Percentiles rank a stretch among this genome's conserved stretches.
Conservation (phyloP, 2,888 invertebrate species). For the Phanerotoma sp. region DNA sequence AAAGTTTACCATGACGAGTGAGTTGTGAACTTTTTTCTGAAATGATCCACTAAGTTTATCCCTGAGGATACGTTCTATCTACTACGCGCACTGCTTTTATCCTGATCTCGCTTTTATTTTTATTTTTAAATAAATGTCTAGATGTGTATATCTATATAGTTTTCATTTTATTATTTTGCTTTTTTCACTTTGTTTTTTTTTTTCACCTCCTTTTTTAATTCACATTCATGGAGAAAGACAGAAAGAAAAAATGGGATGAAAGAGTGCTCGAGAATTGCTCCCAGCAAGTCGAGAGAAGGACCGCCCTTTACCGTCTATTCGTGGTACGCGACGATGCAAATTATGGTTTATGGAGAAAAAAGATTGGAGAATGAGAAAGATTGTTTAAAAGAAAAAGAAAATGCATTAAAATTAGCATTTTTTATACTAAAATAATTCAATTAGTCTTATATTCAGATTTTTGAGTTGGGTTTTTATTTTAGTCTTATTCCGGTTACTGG, state of each 20-base stretch:
- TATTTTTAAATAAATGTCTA: no score
- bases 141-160: constrained; percentile 24
- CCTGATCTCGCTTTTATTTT: constrained; percentile 24
- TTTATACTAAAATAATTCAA: constrained; percentile 3
- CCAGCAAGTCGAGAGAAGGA: constrained; percentile 11
- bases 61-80: constrained; percentile 39
- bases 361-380: constrained; percentile 16
- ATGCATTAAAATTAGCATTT: not conserved
- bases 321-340: constrained; percentile 21
- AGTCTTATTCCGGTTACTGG: not conserved
- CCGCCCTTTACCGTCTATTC: constrained; percentile 13
- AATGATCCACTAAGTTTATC: constrained; percentile 29
- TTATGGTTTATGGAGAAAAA: constrained; percentile 24
- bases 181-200: constrained; percentile 1
- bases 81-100: constrained; percentile 34
- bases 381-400: not conserved
- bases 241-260: constrained; percentile 24
- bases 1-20: constrained; percentile 47
- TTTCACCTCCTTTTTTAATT: not conserved
- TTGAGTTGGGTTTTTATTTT: not conserved
- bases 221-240: constrained; percentile 12
- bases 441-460: not conserved
- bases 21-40: no score
- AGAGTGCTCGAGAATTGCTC: constrained; percentile 32
- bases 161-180: constrained; percentile 5